Percentiles rank a stretch among this genome's conserved stretches.
phyloP scores from a whole-genome alignment of 2,113 vertebrate species.

The Australoheros scitulus region DNA sequence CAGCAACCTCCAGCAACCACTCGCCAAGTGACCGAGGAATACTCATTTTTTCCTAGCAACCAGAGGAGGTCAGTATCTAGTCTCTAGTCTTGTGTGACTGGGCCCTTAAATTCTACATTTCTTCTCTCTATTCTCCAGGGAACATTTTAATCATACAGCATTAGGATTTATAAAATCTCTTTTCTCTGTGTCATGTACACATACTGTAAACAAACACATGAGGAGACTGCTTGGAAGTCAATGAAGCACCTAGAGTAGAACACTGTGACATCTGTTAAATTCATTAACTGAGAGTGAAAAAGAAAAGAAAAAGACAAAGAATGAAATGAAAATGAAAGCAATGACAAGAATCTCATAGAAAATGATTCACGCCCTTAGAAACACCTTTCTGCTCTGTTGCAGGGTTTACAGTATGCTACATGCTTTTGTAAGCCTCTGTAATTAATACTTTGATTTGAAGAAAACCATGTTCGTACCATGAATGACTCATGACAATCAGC shows the following conservation, averaged over 20 bases:
- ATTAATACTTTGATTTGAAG: constrained; percentile 12
- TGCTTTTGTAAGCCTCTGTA: constrained; percentile 15
- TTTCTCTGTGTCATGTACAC: not conserved
- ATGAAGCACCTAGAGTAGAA: not conserved
- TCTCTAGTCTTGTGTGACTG: not conserved
- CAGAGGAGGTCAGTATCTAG: not conserved
- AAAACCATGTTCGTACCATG: constrained; percentile 7
- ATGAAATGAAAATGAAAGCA: too few species aligned
- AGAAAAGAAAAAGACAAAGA: too few species aligned
- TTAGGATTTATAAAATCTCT: not conserved
- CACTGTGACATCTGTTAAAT: not conserved
- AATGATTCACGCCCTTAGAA: not conserved
- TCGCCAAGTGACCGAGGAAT: not conserved
- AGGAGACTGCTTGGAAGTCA: not conserved
- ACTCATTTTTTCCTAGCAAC: not conserved
- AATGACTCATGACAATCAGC: constrained; percentile 15
- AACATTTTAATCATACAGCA: not conserved
- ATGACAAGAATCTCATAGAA: not conserved
- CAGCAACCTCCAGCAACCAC: not conserved
- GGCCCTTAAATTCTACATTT: not conserved
- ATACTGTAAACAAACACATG: not conserved
- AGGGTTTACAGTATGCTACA: not conserved
- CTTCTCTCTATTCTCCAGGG: not conserved
- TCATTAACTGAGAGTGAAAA: not conserved
- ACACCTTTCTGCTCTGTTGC: not conserved